Evolutionary conservation across 2,888 invertebrate genomes (phyloP).

Genomic region (Fissipunctia ypsillon): DNA sequence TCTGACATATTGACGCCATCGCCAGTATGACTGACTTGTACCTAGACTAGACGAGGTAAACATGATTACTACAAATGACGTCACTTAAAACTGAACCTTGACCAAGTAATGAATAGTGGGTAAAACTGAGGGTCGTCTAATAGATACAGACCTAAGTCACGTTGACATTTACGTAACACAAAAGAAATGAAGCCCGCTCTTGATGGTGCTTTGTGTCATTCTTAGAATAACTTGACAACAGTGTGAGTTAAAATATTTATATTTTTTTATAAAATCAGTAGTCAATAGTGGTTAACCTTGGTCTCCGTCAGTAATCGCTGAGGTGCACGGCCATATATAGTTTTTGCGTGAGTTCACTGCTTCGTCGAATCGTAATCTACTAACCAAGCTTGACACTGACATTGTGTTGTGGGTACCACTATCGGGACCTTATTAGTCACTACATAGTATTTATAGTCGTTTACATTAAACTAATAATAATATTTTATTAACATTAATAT

Average conservation of each 20-base stretch:
- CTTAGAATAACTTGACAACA: constrained; percentile 25
- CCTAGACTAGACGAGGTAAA: constrained; percentile 59
- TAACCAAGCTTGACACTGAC: constrained; percentile 74
- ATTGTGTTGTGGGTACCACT: constrained; percentile 70
- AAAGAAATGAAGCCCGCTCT: background rate
- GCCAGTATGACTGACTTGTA: constrained; percentile 28
- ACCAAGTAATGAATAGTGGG: constrained; percentile 59
- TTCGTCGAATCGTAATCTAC: constrained; percentile 70
- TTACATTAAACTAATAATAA: constrained; percentile 10
- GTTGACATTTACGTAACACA: constrained; percentile 42
- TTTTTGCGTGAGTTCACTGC: constrained; percentile 71
- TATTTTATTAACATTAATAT: background rate
- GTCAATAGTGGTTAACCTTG: constrained; percentile 77
- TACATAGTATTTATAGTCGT: constrained; percentile 43
- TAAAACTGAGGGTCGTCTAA: constrained; percentile 51
- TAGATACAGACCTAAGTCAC: constrained; percentile 39
- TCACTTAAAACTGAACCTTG: constrained; percentile 66
- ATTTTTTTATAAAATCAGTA: constrained; percentile 45
- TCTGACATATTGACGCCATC: constrained; percentile 23
- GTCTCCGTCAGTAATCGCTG: constrained; percentile 69
- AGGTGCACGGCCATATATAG: constrained; percentile 82
- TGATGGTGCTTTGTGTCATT: constrained; percentile 2
- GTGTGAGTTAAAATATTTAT: constrained; percentile 33
- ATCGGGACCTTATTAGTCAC: constrained; percentile 51
- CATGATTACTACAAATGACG: constrained; percentile 51